These are phyloP conservation scores for Drosophila gaucha DNA, from an alignment of 2,888 invertebrate genomes.

Conservation along the genomic window DNA sequence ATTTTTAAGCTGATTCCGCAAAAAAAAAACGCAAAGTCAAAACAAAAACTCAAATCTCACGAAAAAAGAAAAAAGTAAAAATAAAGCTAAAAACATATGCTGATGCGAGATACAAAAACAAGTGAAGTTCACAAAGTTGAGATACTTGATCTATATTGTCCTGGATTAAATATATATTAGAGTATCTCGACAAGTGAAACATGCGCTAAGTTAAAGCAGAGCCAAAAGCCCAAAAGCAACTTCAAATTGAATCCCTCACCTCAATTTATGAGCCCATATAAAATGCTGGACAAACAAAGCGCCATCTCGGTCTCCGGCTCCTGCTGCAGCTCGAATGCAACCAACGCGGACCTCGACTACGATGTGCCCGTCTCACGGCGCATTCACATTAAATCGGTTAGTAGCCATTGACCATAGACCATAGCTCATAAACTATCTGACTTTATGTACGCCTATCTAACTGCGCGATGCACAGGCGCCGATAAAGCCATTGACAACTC, in stretches of 20 bases:
- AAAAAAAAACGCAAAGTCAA: conserved; percentile 39
- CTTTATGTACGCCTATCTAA: conserved; percentile 43
- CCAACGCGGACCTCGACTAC: conserved; percentile 77
- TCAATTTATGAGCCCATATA: conserved; percentile 16
- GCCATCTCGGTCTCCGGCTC: conserved; percentile 60
- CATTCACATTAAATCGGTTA: conserved; percentile 80
- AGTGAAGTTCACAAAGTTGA: conserved; percentile 62
- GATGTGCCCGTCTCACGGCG: conserved; percentile 82
- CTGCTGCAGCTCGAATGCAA: conserved; percentile 72
- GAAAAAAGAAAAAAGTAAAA: neutral
- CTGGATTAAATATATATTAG: conserved; percentile 82
- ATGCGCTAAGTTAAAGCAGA: conserved; percentile 23
- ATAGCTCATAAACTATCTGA: conserved; percentile 55
- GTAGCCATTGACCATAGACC: conserved; percentile 33
- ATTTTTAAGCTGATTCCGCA: conserved; percentile 78
- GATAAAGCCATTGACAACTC: conserved; percentile 70
- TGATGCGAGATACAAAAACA: conserved; percentile 40
- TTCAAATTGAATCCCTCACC: conserved; percentile 2
- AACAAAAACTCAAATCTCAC: conserved; percentile 25
- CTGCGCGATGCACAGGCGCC: conserved; percentile 47
- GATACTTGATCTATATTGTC: conserved; percentile 82
- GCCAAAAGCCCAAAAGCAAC: neutral
- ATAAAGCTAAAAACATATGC: conserved; percentile 41
- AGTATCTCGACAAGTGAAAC: conserved; percentile 66
- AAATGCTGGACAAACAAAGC: conserved; percentile 81